These are phyloP conservation scores for Tamias sibiricus DNA, from an alignment of 2,113 vertebrate species.

Conservation along the genomic window DNA sequence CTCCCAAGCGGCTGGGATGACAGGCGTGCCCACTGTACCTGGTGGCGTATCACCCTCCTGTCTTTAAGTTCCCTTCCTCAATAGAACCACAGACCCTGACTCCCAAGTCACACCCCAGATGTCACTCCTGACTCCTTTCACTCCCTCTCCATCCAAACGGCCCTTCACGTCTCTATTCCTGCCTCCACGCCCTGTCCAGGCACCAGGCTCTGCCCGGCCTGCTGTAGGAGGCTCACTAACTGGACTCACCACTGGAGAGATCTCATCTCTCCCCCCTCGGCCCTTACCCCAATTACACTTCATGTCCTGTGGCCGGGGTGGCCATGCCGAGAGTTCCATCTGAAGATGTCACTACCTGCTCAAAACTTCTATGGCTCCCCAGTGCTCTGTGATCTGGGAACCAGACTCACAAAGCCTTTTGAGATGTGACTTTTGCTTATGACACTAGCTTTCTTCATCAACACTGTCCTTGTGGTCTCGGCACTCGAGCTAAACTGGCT, in stretches of 20 bases:
- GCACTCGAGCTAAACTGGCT: neutral
- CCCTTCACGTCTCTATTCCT: neutral
- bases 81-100: neutral
- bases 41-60: neutral
- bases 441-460: neutral
- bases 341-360: neutral
- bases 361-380: neutral
- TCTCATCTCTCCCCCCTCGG: neutral
- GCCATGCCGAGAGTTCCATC: neutral
- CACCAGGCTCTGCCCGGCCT: too few species aligned
- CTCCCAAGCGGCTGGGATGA: too few species aligned
- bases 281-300: neutral
- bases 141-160: neutral
- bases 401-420: neutral
- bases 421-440: neutral
- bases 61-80: neutral
- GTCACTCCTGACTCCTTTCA: neutral
- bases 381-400: neutral
- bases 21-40: too few species aligned
- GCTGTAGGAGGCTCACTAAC: neutral
- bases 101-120: neutral
- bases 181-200: accelerated
- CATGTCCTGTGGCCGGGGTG: neutral
- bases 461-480: neutral
- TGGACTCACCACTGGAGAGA: neutral